Evolutionary conservation across 1,140 invertebrate species (phyloP), one percentile per base, ranked within the genome.

Genomic region (Chionoecetes opilio): DNA sequence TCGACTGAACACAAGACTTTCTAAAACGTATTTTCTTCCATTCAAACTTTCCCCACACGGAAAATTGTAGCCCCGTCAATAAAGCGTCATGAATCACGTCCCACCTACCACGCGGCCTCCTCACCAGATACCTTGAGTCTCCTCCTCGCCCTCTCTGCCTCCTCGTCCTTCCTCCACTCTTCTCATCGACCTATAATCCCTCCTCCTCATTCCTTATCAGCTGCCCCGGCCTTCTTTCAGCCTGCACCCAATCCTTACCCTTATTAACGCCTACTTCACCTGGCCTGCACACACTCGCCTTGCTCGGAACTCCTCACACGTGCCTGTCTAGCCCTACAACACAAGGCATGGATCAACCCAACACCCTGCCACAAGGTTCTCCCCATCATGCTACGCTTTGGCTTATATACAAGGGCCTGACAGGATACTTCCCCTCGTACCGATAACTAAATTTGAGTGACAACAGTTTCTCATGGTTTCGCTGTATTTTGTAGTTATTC

Each of bases 71-170:
- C 0, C 63, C 63, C 63, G 63, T 75, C 63, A 75, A 75, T 75
- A n/a, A 75, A 26, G 63, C 63, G 63, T 75, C 63, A 75, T 75
- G 63, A 75, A 75, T 75, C 63, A 75, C 63, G 63, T 75, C 63
- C 63, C 63, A 75, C 63, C 63, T n/a, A 26, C 63, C 63, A 21
- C 21, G 37, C 85, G 37, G 34, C 17, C 85, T 37, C 32, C n/a
- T 34, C n/a, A 5, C n/a, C 82, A 5, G 6, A 5, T 6, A 84
- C 26, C 5, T 34, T 5, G 5, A 84, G n/a, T n/a, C 82, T 29
- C 82, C n/a, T 26, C n/a, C 82, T 8, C 85, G 37, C 32, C 85
- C 37, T 87, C 34, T 6, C 9, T 32, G 31, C 85, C 31, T 37
- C 85, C 32, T 5, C 31, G 11, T 6, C 85, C 8, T 31, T 34